Evolutionary conservation across 1,140 invertebrate genomes (phyloP), one percentile per base, ranked within the genome.

Genomic region (Drosophila nigromelanica): DNA sequence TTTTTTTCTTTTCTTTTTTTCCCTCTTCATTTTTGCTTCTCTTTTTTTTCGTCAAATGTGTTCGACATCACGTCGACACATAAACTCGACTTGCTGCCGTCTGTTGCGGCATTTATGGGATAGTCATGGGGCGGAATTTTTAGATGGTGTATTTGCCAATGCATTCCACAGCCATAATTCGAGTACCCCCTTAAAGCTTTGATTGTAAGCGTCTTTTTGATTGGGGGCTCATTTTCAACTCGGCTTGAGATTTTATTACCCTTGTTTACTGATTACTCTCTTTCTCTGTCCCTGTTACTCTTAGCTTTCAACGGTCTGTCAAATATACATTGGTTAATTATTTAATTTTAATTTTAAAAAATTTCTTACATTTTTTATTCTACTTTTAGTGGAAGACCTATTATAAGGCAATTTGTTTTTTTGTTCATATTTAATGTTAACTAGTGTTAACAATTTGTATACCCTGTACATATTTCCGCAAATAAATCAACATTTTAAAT

Each of bases 11-110:
- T 7, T 11, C 58, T 43, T 59, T 24, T 35, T 61, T 50, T 50
- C 24, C 30, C 35, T 39, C 52, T 70, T 62, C 51, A 40, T 21
- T 43, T 70, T 24, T 43, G 15, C n/a, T 50, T 39, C 21, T 11
- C 7, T 39, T 55, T 48, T 47, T 12, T 5, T n/a, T 73, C 74
- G 69, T 80, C 68, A 71, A 45, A 61, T 80, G 67, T 85, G 78
- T 61, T 64, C 74, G 77, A 77, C 74, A 86, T 86, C 78, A 87
- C 81, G 81, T 85, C 71, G 74, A 52, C 63, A 52, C 72, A 62
- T 82, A 71, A 69, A 68, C 59, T 7, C 35, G 40, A 30, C 21
- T 30, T 4, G 50, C 10, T 35, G 50, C 30, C 27, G 67, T 55
- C 18, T 48, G 30, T 70, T 76, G 37, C 45, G 14, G 40, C 42